Evolutionary conservation across 2,888 invertebrate genomes (phyloP).

Genomic region (Chouioia cunea): DNA sequence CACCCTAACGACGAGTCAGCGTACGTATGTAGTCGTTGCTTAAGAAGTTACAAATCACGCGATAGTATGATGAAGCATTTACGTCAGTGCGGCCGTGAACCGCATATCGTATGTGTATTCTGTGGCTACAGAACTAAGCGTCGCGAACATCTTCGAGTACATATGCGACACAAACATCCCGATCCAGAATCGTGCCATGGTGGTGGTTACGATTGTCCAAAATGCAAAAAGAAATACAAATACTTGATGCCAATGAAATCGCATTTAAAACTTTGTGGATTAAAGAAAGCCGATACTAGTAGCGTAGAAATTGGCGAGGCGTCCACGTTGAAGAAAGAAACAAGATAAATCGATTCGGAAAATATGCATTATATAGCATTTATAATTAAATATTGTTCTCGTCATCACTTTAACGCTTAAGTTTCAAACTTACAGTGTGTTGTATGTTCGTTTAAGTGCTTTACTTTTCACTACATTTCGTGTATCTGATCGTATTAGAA

Average conservation of each 20-base stretch:
- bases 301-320: too few species aligned
- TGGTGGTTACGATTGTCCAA: constrained; percentile 55
- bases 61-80: constrained; percentile 35
- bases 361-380: too few species aligned
- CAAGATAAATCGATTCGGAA: too few species aligned
- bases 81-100: constrained; percentile 20
- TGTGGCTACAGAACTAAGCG: constrained; percentile 30
- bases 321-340: too few species aligned
- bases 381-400: too few species aligned
- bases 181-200: constrained; percentile 35
- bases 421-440: too few species aligned
- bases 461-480: too few species aligned
- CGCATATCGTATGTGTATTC: constrained; percentile 30
- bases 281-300: too few species aligned
- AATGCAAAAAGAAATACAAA: constrained; percentile 65
- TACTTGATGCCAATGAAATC: constrained; percentile 62
- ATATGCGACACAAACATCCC: constrained; percentile 38
- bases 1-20: background rate
- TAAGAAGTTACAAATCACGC: constrained; percentile 19
- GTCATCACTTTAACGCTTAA: too few species aligned
- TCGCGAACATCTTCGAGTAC: constrained; percentile 28
- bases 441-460: too few species aligned
- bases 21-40: constrained; percentile 20
- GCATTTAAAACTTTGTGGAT: constrained; percentile 49
- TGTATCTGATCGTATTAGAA: too few species aligned